These are phyloP conservation scores for Bombyx mandarina DNA, from an alignment of 1,140 invertebrate genomes.

Conservation along the genomic window DNA sequence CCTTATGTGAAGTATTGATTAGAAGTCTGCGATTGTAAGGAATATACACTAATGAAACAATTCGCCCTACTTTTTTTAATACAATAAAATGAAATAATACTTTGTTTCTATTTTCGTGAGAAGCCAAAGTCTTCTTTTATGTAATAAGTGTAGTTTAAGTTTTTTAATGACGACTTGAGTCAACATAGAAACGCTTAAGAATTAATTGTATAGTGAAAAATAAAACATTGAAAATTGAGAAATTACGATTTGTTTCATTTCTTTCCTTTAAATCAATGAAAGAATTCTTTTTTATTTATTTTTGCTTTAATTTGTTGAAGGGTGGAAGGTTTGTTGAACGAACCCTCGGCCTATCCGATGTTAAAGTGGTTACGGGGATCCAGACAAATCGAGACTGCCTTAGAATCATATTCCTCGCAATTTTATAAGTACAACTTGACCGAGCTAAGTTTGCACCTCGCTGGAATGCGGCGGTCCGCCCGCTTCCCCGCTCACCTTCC, in stretches of 20 bases:
- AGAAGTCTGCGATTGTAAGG: no score
- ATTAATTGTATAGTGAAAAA: slow-evolving; percentile 4
- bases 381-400: no score
- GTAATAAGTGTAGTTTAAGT: slow-evolving; percentile 39
- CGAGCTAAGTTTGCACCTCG: no score
- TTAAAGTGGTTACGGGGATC: no score
- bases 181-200: slow-evolving; percentile 1
- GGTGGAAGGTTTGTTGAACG: no score
- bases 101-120: slow-evolving; percentile 39
- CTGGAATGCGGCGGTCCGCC: no score
- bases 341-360: no score
- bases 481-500: no score
- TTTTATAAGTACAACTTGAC: no score
- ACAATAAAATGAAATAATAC: slow-evolving; percentile 13
- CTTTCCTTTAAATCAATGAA: neutral
- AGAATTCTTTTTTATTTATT: neutral
- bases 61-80: neutral
- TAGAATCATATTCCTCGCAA: no score
- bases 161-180: slow-evolving; percentile 27
- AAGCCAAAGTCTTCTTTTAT: slow-evolving; percentile 63
- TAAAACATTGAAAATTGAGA: slow-evolving; percentile 3
- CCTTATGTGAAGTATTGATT: no score
- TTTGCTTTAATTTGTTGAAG: neutral
- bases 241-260: slow-evolving; percentile 1
- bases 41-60: no score